These are phyloP conservation scores for Ectemnius lituratus DNA, from an alignment of 2,888 invertebrate species.

Conservation along the genomic window DNA sequence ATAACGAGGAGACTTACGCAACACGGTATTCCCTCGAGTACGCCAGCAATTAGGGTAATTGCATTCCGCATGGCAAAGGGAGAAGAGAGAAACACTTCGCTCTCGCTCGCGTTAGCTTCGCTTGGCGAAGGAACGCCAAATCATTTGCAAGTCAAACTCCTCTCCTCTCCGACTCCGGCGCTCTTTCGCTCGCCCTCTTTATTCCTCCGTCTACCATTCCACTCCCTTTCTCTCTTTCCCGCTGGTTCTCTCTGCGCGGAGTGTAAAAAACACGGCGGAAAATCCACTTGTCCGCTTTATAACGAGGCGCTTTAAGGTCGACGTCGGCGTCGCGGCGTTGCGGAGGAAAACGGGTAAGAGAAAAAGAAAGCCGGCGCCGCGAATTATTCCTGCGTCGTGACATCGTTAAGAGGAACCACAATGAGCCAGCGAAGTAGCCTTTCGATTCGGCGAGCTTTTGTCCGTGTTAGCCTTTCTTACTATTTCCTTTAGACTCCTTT, in stretches of 20 bases:
- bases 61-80: conserved; percentile 60
- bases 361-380: conserved; percentile 11
- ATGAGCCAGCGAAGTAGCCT: conserved; percentile 24
- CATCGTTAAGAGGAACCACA: conserved; percentile 28
- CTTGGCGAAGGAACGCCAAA: too few relatives aligned
- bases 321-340: too few relatives aligned
- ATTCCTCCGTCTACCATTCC: too few relatives aligned
- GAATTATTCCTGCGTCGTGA: conserved; percentile 37
- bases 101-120: too few relatives aligned
- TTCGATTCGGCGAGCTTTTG: neutral
- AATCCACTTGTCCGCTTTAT: conserved; percentile 40
- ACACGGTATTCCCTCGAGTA: conserved; percentile 54
- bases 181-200: conserved; percentile 9
- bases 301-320: conserved; percentile 24
- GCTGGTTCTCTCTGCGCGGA: conserved; percentile 19
- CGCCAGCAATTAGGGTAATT: conserved; percentile 68
- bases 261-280: conserved; percentile 22
- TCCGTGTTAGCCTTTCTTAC: too few relatives aligned
- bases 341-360: neutral
- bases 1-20: conserved; percentile 71
- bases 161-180: neutral
- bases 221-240: conserved; percentile 11
- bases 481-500: too few relatives aligned
- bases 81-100: conserved; percentile 34
- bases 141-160: conserved; percentile 10